phyloP scores from a whole-genome alignment of 2,113 vertebrate genomes.

The Grammomys dolichurus region DNA sequence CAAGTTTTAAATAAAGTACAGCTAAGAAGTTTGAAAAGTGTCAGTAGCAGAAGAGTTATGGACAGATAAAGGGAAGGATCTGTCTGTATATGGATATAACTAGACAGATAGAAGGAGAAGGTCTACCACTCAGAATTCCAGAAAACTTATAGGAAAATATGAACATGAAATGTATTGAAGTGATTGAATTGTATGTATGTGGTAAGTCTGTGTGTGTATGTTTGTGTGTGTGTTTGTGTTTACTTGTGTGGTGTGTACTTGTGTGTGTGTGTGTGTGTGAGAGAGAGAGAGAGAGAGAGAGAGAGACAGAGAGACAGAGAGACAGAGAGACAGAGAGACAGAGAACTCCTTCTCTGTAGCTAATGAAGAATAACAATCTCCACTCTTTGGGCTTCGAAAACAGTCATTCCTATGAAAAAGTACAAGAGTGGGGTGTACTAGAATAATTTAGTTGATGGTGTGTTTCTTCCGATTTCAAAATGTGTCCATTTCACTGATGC shows the following conservation, averaged over 20 bases:
- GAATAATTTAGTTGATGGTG: not conserved
- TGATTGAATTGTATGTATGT: not conserved
- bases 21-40: not conserved
- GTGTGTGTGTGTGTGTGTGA: not conserved
- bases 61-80: not conserved
- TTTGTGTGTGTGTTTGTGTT: not conserved
- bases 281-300: too few species aligned
- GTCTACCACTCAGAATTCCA: not conserved
- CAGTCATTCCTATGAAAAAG: not conserved
- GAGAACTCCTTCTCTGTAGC: not conserved
- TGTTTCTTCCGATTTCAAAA: not conserved
- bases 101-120: not conserved
- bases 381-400: not conserved
- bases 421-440: not conserved
- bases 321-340: too few species aligned
- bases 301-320: too few species aligned
- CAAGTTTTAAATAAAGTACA: conserved; percentile 52
- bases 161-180: not conserved
- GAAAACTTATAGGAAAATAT: not conserved
- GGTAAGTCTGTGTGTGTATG: not conserved
- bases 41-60: not conserved
- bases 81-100: not conserved
- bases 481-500: not conserved
- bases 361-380: not conserved
- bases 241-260: not conserved